A percentile compares a stretch with the other conserved stretches of the same genome.
Conservation (phyloP, 2,797 vertebrate genomes). For the Oryzias sinensis region DNA sequence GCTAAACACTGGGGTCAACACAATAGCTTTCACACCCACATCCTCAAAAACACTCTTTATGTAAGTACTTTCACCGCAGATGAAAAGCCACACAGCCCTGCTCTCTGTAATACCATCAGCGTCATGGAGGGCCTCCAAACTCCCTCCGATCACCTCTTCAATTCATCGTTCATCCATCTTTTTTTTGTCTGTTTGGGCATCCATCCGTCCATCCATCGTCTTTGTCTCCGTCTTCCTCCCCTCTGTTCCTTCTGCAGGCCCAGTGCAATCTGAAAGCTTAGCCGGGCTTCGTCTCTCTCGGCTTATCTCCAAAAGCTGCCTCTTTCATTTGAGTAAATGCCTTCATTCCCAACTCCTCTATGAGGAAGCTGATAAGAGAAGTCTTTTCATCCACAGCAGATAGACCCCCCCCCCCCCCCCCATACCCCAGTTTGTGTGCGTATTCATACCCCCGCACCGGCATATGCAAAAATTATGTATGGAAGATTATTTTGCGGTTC, state of each 20-base stretch:
- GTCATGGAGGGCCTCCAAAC: constrained; percentile 21
- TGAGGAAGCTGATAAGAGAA: constrained; percentile 75
- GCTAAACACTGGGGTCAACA: constrained; percentile 49
- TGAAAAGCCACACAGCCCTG: constrained; percentile 39
- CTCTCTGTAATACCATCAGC: constrained; percentile 17
- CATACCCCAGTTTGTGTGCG: constrained; percentile 31
- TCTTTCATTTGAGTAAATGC: constrained; percentile 78
- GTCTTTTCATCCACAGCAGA: constrained; percentile 71
- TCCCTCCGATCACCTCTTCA: constrained; percentile 4
- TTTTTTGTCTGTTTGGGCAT: background rate
- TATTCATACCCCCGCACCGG: constrained; percentile 46
- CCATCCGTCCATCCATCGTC: constrained; percentile 20
- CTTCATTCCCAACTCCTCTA: constrained; percentile 74
- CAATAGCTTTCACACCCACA: constrained; percentile 53
- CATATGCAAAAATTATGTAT: constrained; percentile 52
- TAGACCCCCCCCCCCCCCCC: constrained; percentile 13
- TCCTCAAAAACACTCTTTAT: constrained; percentile 43
- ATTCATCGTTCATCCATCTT: background rate
- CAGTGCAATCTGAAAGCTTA: constrained; percentile 68
- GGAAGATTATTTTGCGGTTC: constrained; percentile 29
- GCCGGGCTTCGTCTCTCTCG: constrained; percentile 58
- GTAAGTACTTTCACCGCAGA: constrained; percentile 39
- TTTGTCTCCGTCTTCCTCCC: constrained; percentile 13
- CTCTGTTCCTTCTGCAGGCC: constrained; percentile 51
- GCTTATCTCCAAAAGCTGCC: constrained; percentile 72